phyloP scores from a whole-genome alignment of 1,140 invertebrate genomes.

The Chionoecetes opilio region DNA sequence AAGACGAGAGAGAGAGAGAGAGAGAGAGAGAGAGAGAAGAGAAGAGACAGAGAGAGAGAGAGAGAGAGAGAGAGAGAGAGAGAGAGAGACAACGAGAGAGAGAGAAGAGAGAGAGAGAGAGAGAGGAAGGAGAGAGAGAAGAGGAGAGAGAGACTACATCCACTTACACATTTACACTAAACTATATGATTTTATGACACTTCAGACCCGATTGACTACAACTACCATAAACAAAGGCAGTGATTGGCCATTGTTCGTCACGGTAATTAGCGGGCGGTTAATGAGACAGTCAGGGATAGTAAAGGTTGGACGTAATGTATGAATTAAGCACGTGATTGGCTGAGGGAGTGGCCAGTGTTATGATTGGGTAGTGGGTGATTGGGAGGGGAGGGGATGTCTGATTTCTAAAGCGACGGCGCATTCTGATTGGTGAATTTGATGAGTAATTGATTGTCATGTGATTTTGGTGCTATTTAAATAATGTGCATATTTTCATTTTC shows the following conservation, averaged over 20 bases:
- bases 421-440: background rate
- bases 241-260: background rate
- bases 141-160: too few relatives aligned
- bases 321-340: background rate
- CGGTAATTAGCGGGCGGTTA: background rate
- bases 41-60: too few relatives aligned
- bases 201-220: too few relatives aligned
- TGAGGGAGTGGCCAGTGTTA: background rate
- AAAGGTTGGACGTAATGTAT: background rate
- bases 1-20: too few relatives aligned
- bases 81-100: too few relatives aligned
- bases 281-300: background rate
- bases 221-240: background rate
- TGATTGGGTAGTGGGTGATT: too few relatives aligned
- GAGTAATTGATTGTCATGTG: background rate
- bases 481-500: background rate
- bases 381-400: background rate
- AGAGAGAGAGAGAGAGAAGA: too few relatives aligned
- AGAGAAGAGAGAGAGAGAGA: too few relatives aligned
- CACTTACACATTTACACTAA: too few relatives aligned
- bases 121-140: too few relatives aligned
- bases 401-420: background rate
- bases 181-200: too few relatives aligned
- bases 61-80: too few relatives aligned
- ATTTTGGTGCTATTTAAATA: background rate